These are phyloP conservation scores for Gambusia holbrooki DNA, from an alignment of 2,113 vertebrate species.

Conservation along the genomic window DNA sequence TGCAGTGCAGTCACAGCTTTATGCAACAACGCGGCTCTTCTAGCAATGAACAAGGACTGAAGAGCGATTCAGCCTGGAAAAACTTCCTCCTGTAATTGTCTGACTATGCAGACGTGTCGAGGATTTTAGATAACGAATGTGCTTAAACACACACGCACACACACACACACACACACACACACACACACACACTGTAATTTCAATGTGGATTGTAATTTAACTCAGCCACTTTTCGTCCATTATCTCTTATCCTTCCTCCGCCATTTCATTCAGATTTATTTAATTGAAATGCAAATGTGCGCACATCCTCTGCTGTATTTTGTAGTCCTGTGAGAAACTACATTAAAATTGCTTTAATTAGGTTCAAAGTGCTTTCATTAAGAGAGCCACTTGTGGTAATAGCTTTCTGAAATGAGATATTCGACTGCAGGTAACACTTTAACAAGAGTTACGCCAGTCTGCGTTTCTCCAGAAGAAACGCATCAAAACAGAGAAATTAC, in stretches of 20 bases:
- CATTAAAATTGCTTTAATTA: constrained; percentile 38
- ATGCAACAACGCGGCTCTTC: constrained; percentile 38
- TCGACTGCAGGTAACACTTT: neutral
- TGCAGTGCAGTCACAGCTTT: constrained; percentile 33
- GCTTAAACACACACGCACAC: neutral
- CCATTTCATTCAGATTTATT: constrained; percentile 43
- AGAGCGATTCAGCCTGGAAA: constrained; percentile 4
- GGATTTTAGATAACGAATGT: constrained; percentile 37
- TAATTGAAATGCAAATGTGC: constrained; percentile 61
- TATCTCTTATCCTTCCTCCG: constrained; percentile 33
- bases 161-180: neutral
- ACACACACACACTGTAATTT: constrained; percentile 25
- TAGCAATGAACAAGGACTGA: neutral
- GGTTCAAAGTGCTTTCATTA: constrained; percentile 14
- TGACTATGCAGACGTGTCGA: constrained; percentile 33
- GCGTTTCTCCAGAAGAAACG: too few relatives aligned
- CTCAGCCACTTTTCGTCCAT: constrained; percentile 34
- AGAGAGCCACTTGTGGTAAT: constrained; percentile 21
- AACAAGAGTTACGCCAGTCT: neutral
- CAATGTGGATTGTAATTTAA: constrained; percentile 25
- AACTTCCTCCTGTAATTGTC: constrained; percentile 50
- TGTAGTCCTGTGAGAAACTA: constrained; percentile 32
- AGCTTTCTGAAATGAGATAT: neutral
- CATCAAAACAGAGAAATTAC: too few relatives aligned
- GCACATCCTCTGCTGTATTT: constrained; percentile 37